phyloP scores from a whole-genome alignment of 2,113 vertebrate species.

The Oreochromis spilurus region DNA sequence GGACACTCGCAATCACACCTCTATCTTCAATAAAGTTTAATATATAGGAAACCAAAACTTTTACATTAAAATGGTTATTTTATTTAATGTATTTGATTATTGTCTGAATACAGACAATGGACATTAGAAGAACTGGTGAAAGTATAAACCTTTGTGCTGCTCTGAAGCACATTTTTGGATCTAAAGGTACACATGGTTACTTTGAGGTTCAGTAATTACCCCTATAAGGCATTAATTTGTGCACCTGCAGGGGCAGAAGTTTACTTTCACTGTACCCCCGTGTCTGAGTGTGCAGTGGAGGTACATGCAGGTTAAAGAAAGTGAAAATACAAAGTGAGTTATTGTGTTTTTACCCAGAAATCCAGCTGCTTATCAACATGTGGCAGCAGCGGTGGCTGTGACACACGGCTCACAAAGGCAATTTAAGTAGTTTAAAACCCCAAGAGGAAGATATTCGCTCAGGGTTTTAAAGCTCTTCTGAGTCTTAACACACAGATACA shows the following conservation, averaged over 20 bases:
- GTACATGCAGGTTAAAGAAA: not conserved
- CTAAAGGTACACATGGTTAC: not conserved
- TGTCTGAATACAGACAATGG: not conserved
- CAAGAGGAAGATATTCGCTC: not conserved
- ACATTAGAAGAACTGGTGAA: not conserved
- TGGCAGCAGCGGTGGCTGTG: not conserved
- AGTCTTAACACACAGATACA: not conserved
- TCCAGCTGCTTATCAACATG: not conserved
- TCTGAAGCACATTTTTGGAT: not conserved
- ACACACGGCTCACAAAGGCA: not conserved
- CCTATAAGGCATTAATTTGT: not conserved
- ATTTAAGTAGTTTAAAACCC: not conserved
- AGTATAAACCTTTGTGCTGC: not conserved
- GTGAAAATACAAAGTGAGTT: not conserved
- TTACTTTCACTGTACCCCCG: not conserved
- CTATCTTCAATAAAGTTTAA: not conserved
- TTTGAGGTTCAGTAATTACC: not conserved
- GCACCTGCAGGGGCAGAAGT: not conserved
- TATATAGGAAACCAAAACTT: not conserved
- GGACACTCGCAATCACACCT: not conserved
- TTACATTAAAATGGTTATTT: fast-evolving
- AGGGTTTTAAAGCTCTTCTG: not conserved
- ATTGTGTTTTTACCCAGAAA: not conserved
- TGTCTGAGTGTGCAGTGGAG: not conserved
- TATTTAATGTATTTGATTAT: not conserved